Conservation (phyloP, 2,113 vertebrate genomes). For the Aptenodytes patagonicus region DNA sequence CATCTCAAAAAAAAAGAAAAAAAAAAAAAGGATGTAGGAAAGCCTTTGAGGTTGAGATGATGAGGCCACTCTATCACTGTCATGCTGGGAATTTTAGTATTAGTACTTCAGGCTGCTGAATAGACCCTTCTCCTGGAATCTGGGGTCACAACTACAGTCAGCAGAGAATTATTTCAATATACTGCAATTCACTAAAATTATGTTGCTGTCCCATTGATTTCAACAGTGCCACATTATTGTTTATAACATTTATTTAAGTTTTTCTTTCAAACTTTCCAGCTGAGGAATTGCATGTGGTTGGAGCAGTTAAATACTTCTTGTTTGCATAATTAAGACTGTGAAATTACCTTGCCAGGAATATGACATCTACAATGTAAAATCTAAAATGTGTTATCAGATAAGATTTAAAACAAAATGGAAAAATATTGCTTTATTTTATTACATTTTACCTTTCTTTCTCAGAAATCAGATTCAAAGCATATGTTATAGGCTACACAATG, state of each 20-base stretch:
- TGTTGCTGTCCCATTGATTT: background rate
- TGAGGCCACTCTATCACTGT: background rate
- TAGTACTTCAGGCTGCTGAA: background rate
- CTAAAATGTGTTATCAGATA: background rate
- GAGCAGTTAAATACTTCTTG: background rate
- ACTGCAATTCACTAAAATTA: background rate
- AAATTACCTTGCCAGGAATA: background rate
- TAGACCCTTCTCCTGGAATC: background rate
- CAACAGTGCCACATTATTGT: background rate
- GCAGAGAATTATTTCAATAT: background rate
- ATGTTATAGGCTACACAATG: background rate
- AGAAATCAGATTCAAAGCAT: background rate
- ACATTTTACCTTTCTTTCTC: background rate
- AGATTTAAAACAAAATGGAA: background rate
- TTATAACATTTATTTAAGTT: background rate
- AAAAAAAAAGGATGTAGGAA: background rate
- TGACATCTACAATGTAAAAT: background rate
- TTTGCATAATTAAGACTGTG: background rate
- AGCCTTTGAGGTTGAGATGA: background rate
- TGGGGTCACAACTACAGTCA: background rate
- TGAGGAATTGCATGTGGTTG: background rate
- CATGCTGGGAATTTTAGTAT: background rate
- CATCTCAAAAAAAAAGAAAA: background rate
- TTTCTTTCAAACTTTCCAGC: background rate
- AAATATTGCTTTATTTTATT: background rate